Evolutionary conservation across 1,140 invertebrate genomes (phyloP), one percentile per base, ranked within the genome.

Genomic region (Cydia pomonella): DNA sequence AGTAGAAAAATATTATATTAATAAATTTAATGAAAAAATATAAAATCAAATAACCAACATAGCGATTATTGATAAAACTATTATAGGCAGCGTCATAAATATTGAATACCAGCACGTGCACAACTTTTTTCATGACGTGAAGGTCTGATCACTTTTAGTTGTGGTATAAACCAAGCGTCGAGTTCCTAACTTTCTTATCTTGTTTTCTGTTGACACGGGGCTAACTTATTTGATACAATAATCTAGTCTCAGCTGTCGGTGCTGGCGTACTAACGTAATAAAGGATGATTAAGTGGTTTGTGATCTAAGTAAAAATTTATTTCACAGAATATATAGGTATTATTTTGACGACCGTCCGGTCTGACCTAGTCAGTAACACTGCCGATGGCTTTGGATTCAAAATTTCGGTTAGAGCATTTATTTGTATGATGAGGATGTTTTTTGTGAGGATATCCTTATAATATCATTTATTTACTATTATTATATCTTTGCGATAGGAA

Each of bases 201-300:
- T 69, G 64, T 69, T 69, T n/a, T 69, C 29, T 41, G 27, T 69
- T 69, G 64, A 69, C 29, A 38, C n/a, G 18, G 27, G 64, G 18
- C 27, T 18, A 69, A 69, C 16, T 69, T 69, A 29, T 38, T 69
- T 41, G 64, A 69, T 69, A 69, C 64, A 69, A 69, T 69, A 69
- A 69, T 69, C 64, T 69, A 69, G 29, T 69, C n/a, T 12, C 29
- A 23, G 53, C 53, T 21, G 16, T 23, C 9, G 18, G 53, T 23
- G 7, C 18, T 41, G 41, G 10, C 12, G 41, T 12, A 12, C 41
- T 44, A 44, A 44, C 2, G 10, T 53, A 53, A 53, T 53, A 53
- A 53, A 18, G 7, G 16, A 50, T 16, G 21, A 13, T 64, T 64
- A 4, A 64, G 13, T 16, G 27, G 23, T 25, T 25, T 18, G n/a